A percentile compares a stretch with the other conserved stretches of the same genome.
These are phyloP conservation scores for Amphibalanus amphitrite DNA, from an alignment of 1,140 invertebrate genomes.

Conservation along the genomic window DNA sequence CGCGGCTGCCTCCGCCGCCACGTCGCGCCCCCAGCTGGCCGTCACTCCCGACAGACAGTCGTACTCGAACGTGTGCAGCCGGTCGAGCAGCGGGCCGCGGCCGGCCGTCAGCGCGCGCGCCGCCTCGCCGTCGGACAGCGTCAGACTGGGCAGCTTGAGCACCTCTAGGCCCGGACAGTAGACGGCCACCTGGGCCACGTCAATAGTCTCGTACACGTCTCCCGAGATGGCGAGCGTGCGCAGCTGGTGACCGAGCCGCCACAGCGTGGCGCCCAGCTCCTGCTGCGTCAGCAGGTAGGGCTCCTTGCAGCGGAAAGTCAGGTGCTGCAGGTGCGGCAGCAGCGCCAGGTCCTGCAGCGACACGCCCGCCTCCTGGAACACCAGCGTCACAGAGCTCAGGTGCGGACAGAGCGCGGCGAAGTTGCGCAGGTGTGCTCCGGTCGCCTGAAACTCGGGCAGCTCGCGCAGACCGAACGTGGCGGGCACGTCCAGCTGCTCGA, in stretches of 20 bases:
- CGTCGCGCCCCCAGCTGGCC: neutral
- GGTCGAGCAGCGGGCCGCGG: neutral
- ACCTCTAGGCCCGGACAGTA: neutral
- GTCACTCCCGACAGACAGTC: neutral
- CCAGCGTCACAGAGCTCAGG: neutral
- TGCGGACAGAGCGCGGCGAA: neutral
- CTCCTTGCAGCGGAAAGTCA: neutral
- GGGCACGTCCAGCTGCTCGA: no score
- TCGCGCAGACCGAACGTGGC: no score
- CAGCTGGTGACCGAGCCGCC: neutral
- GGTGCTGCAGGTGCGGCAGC: neutral
- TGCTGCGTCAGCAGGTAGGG: neutral
- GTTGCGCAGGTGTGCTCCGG: no score
- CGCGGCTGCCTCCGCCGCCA: neutral
- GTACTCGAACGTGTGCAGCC: conserved; percentile 1
- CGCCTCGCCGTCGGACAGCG: neutral
- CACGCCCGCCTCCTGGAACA: neutral
- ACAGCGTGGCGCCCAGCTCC: neutral
- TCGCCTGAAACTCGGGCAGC: no score
- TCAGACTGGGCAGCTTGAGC: neutral
- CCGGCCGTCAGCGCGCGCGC: neutral
- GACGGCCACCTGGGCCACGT: neutral
- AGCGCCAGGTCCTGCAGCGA: neutral
- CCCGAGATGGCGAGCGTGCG: neutral
- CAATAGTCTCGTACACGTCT: neutral